Base-by-base conservation (phyloP, 2,888 invertebrate species). In the Rhamphomyia laevipes region DNA sequence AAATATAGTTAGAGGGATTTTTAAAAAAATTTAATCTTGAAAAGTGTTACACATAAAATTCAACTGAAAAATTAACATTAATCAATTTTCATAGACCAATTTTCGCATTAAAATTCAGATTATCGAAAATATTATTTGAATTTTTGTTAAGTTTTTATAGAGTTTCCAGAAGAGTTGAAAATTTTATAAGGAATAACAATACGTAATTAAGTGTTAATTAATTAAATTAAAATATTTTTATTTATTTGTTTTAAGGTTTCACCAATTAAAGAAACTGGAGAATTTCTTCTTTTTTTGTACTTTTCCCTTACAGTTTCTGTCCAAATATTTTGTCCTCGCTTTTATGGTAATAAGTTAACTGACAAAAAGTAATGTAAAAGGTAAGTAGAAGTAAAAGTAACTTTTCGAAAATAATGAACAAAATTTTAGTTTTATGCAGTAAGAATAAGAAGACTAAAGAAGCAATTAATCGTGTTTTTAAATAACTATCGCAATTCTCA, bases 321-420 rank as follows among this genome's bases (percentile, higher is more conserved):
- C 4, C 58, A 67, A 54, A 65, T 67, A 33, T 66, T 58, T 47
- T 48, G 66, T 30, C 66, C 67, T 47, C 67, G 66, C 45, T 63
- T 62, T 44, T 66, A 60, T 51, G 65, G 59, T 42, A 63, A 65
- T 45, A 59, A 65, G 50, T 38, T 67, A 3, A 65, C 61, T 15
- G 6, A 59, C n/a, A 1, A 55, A 63, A 43, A 62, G 64, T 37
- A 50, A 57, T 13, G n/a, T n/a, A n/a, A n/a, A n/a, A n/a, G n/a
- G n/a, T n/a, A n/a, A n/a, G n/a, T n/a, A n/a, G n/a, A n/a, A n/a
- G n/a, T n/a, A n/a, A n/a, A n/a, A n/a, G n/a, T n/a, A n/a, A n/a
- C n/a, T n/a, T n/a, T n/a, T n/a, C n/a, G n/a, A n/a, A n/a, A n/a
- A n/a, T n/a, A n/a, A n/a, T n/a, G n/a, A n/a, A n/a, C n/a, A n/a